Conservation (phyloP, 2,888 invertebrate species). For the Chalcis sispes region DNA sequence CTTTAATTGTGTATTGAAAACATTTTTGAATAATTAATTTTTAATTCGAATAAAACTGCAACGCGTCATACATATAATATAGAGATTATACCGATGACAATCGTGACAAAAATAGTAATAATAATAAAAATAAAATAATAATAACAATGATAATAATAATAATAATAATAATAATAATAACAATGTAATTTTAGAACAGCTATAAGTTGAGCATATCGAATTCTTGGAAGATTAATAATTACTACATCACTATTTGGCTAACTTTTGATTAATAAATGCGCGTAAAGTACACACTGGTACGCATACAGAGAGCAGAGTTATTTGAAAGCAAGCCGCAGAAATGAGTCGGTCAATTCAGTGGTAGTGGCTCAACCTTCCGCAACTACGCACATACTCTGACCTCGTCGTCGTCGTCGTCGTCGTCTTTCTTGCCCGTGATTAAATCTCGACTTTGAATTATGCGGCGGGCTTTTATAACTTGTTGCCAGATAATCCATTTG, state of each 20-base stretch:
- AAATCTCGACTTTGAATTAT: slow-evolving; percentile 43
- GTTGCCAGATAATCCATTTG: slow-evolving; percentile 49
- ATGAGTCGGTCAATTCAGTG: neutral
- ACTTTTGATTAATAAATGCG: neutral
- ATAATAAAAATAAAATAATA: no score
- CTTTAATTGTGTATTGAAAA: no score
- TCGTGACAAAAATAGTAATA: no score
- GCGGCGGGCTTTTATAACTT: slow-evolving; percentile 44
- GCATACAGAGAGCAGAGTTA: neutral
- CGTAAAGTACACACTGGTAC: no score
- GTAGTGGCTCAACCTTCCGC: no score
- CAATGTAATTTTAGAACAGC: slow-evolving; percentile 14
- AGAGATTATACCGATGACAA: no score
- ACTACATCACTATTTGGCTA: neutral
- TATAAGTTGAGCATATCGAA: slow-evolving; percentile 21
- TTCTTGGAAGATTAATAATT: slow-evolving; percentile 32
- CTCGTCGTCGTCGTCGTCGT: no score
- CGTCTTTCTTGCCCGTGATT: slow-evolving; percentile 19
- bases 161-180: slow-evolving; percentile 9
- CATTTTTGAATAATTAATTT: no score
- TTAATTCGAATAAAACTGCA: no score
- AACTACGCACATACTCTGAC: no score
- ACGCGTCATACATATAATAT: no score
- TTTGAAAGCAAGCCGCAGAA: slow-evolving; percentile 10
- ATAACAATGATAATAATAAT: no score